Conservation (phyloP, 2,888 invertebrate genomes). For the Ochropleura leucogaster region DNA sequence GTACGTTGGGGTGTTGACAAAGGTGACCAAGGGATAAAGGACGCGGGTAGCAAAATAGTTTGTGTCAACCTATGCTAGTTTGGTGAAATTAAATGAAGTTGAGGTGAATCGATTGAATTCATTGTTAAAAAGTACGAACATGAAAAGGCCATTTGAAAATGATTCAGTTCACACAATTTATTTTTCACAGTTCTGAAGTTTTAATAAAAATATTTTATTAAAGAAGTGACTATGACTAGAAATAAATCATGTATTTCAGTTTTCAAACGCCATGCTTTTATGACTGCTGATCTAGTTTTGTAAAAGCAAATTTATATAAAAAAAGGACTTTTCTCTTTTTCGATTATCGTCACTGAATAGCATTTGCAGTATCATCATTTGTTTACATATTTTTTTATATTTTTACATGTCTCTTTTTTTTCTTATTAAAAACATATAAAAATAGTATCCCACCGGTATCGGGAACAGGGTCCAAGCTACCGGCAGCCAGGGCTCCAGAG, state of each 20-base stretch:
- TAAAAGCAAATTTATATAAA: neutral
- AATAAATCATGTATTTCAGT: neutral
- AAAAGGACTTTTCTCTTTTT: neutral
- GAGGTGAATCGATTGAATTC: conserved; percentile 2
- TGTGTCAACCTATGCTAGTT: conserved; percentile 18
- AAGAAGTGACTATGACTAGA: neutral
- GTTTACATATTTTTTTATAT: too few species aligned
- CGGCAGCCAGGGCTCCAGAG: too few species aligned
- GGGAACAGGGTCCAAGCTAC: too few species aligned
- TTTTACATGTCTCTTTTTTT: too few species aligned
- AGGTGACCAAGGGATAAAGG: conserved; percentile 48
- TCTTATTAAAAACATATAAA: too few species aligned
- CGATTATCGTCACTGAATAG: too few species aligned
- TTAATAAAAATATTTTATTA: neutral
- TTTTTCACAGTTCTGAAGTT: neutral
- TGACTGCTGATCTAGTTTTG: too few species aligned
- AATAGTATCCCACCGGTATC: too few species aligned
- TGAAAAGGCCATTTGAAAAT: neutral
- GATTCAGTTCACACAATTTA: neutral
- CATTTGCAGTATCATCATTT: too few species aligned
- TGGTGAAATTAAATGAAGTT: conserved; percentile 26
- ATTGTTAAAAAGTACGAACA: neutral
- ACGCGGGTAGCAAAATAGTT: conserved; percentile 41
- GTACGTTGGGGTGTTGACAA: conserved; percentile 37
- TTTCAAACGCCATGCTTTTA: neutral